Evolutionary conservation across 92 coral and sea anemone species (phyloP), one percentile per base, ranked within the genome.

Genomic region (Chrysogorgia sp.): DNA sequence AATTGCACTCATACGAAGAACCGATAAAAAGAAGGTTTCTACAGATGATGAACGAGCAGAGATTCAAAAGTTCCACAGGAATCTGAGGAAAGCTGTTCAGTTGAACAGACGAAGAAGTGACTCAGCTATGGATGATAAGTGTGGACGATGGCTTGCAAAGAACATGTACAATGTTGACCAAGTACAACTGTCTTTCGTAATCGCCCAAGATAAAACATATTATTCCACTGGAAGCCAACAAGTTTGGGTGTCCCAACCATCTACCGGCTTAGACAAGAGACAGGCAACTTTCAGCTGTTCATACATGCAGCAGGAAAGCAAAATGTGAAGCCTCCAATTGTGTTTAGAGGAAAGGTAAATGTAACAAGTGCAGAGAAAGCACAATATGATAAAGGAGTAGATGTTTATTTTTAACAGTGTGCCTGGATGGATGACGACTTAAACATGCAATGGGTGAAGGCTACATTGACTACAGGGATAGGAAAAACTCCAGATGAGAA

Each of bases 391-490:
- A 56, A 63, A n/a, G n/a, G n/a, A n/a, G n/a, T n/a, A n/a, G n/a
- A n/a, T n/a, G n/a, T n/a, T n/a, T n/a, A n/a, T n/a, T 81, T 85
- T 69, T 82, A 85, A 43, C 2, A 1, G 13, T 49, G 34, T 81
- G 89, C 83, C 37, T 81, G 89, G 86, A 85, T 81, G 86, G 88
- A 62, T 64, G 31, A 29, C 25, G 75, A 80, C 20, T 4, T 85
- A 10, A 85, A 85, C 63, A 48, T 61, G 83, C 21, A 74, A 53
- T 85, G 89, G 89, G 63, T 74, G 33, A 29, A 43, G 12, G 59
- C 65, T 34, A 85, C 89, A 25, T 59, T 85, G 34, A 43, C 67
- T 6, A 82, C 78, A 15, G 87, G 84, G 33, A 67, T 82, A 61
- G 87, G 79, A 49, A 76, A 58, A 21, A 47, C 74, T 58, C 57